These are phyloP conservation scores for Tragopan temminckii DNA, from an alignment of 2,797 vertebrate genomes.

Conservation along the genomic window DNA sequence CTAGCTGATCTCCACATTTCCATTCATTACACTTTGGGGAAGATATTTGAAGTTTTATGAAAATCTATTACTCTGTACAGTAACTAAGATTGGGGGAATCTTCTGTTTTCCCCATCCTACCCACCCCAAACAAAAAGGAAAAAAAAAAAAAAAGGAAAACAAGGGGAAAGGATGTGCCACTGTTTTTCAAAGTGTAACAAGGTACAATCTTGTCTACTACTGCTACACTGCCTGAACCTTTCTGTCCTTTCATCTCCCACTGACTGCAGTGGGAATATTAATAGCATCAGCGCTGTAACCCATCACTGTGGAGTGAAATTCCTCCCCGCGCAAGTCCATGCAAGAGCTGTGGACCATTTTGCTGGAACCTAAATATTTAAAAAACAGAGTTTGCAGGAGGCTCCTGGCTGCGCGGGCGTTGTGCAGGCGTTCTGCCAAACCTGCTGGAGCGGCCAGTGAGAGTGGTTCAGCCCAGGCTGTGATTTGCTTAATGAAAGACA, in stretches of 20 bases:
- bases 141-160: neutral
- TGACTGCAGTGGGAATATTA: neutral
- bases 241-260: neutral
- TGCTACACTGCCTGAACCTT: neutral
- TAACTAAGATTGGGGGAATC: neutral
- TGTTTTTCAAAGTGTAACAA: neutral
- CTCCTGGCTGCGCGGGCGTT: neutral
- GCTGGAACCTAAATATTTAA: neutral
- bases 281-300: neutral
- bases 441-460: conserved; percentile 35
- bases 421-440: conserved; percentile 39
- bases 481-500: conserved; percentile 74
- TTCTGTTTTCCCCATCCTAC: neutral
- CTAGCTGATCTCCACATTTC: neutral
- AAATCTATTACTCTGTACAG: neutral
- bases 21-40: neutral
- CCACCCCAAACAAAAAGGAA: neutral
- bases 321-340: neutral
- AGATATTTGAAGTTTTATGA: neutral
- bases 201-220: neutral
- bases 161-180: neutral
- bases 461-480: conserved; percentile 44
- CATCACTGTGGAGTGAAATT: accelerated
- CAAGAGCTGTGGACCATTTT: neutral
- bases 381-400: neutral